Evolutionary conservation across 2,888 invertebrate genomes (phyloP), one percentile per base, ranked within the genome.

Genomic region (Drosophila anomalata): DNA sequence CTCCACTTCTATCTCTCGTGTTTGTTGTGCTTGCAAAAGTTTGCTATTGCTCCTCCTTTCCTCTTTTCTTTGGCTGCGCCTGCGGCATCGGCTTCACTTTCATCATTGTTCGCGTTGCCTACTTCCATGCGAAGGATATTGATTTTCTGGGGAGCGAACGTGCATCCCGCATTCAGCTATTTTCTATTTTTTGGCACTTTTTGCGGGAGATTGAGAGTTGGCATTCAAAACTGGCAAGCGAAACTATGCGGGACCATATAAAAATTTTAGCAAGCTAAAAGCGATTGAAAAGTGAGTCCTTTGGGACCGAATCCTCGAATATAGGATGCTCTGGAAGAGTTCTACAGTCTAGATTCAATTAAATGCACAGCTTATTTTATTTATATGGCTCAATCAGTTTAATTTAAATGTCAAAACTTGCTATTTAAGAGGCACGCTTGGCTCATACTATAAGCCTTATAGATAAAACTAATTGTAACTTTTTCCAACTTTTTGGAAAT

Each of bases 101-200:
- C 87, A 86, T 86, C 83, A 70, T 71, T 17, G 46, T 54, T 73
- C 52, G 52, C 33, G n/a, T 65, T 68, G 81, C 66, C 73, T 72
- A 55, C 57, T 75, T 75, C 65, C 55, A 20, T 66, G 61, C 65
- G 48, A 46, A 53, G 51, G 66, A 61, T 86, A 83, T 86, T 86
- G 86, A 86, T 79, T 80, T 85, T 77, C 44, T 57, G 8, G 17
- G 6, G 20, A 33, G 42, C 39, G 20, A 33, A 12, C 3, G 9
- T 52, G 47, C 54, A 52, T 48, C 24, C 20, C 51, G 9, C 14
- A 31, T 72, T 63, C 55, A 31, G 46, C 14, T 20, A 46, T 47
- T 57, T 71, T 52, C 20, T 26, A 46, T 47, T 68, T 70, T 71
- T 62, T 52, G 50, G 29, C 53, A 33, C 42, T 70, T 71, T 70